Base-by-base conservation (phyloP, 1,140 invertebrate genomes). In the Drosophila gunungcola region DNA sequence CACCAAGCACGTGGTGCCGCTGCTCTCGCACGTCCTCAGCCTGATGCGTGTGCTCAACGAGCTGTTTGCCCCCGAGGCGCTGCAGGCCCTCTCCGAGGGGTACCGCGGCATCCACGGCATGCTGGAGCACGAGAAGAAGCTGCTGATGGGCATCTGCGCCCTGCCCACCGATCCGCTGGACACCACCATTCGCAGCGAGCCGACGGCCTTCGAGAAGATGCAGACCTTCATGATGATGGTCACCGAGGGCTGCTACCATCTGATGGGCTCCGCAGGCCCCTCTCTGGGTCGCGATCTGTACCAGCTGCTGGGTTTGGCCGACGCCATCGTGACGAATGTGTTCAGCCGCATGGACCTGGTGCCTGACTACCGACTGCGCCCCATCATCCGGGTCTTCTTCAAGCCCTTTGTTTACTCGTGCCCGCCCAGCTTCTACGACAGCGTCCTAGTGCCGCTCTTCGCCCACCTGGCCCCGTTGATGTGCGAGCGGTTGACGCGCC, bases 351-450 rank as follows among this genome's bases (percentile, higher is more conserved):
- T 96, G 82, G 95, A 96, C 93, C 92, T 93, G 53, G 94, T 98
- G 82, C 97, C 97, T n/a, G 97, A 98, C 92, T 96, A 97, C 92
- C 94, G 97, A 92, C 91, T 98, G 69, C 93, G 97, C 46, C 95
- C 96, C 0, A 95, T 98, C 49, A 96, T 98, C 69, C 95, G 97
- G 9, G 95, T 96, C 10, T 98, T 97, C 91, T 93, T 98, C 73
- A 97, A 97, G 82, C 96, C 97, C 4, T 97, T 97, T 82, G 95
- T 98, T 76, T 95, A 95, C 82, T 96, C 95, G 21, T 98, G 97
- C 92, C 97, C 97, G 46, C 95, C 95, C 49, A 94, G 95, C 52
- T 96, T 95, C 92, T 96, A 97, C 80, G 94, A 95, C 65, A 93
- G 94, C 68, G 96, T 97, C 36, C 92, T 97, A 34, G 92, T 97